Evolutionary conservation across 2,113 vertebrate species (phyloP).

Genomic region (Gallinago undulata): DNA sequence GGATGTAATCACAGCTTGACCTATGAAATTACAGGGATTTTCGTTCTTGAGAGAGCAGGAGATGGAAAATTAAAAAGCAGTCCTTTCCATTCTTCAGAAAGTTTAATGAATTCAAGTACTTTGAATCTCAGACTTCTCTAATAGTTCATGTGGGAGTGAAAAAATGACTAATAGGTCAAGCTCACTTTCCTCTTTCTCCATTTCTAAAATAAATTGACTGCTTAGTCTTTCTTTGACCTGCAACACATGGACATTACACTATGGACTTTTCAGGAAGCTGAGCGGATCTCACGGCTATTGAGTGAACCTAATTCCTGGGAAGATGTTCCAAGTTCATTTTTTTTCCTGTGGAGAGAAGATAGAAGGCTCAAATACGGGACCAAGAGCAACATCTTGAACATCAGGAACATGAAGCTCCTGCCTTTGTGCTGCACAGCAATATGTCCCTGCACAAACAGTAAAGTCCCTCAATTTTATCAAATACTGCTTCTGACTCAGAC

Average conservation of each 20-base stretch:
- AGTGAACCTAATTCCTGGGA: background rate
- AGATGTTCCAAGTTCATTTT: background rate
- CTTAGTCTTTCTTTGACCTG: slow-evolving; percentile 15
- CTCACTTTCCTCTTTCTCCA: background rate
- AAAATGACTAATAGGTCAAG: slow-evolving; percentile 4
- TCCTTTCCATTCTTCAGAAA: background rate
- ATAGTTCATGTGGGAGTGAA: slow-evolving; percentile 7
- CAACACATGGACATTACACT: background rate
- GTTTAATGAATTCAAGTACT: background rate
- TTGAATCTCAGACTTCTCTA: background rate
- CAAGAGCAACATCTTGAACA: background rate
- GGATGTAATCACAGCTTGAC: background rate
- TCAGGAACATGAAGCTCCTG: background rate
- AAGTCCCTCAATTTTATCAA: background rate
- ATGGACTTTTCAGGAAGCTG: background rate
- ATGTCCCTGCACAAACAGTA: background rate
- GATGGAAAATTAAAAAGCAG: background rate
- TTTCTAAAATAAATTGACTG: slow-evolving; percentile 19
- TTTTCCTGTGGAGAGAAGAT: background rate
- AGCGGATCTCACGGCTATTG: background rate
- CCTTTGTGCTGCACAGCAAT: background rate
- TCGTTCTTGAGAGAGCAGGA: background rate
- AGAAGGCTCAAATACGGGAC: background rate
- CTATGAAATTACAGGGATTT: background rate
- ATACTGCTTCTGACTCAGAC: background rate